phyloP scores from a whole-genome alignment of 2,888 invertebrate genomes.

The Pinctada fucata region DNA sequence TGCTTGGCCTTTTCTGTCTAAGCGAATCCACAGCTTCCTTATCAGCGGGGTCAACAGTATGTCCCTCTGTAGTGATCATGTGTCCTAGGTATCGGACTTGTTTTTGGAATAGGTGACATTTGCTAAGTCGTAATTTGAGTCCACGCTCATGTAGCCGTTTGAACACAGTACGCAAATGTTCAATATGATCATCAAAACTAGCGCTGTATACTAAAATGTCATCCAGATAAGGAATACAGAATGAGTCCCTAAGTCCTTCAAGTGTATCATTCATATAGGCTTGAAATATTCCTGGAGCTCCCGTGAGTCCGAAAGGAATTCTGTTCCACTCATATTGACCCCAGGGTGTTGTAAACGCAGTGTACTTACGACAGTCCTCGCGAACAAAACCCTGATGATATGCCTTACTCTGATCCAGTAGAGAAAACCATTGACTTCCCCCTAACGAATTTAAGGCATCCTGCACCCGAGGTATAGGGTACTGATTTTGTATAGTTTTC shows the following conservation, averaged over 20 bases:
- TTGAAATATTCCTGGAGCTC: conserved; percentile 42
- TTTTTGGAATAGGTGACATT: too few species aligned
- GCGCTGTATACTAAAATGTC: conserved; percentile 45
- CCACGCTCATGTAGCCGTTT: conserved; percentile 35
- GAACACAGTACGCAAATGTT: conserved; percentile 39
- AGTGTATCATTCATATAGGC: conserved; percentile 42
- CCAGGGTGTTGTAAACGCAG: conserved; percentile 51
- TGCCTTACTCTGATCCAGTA: conserved; percentile 47
- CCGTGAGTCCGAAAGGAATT: conserved; percentile 47
- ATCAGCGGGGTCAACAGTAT: conserved; percentile 42
- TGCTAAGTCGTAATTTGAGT: conserved; percentile 40
- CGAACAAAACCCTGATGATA: conserved; percentile 48
- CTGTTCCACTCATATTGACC: conserved; percentile 38
- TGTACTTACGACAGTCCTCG: conserved; percentile 31
- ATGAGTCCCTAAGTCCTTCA: conserved; percentile 33
- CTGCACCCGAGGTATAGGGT: conserved; percentile 48
- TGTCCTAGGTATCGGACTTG: conserved; percentile 48
- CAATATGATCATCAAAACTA: conserved; percentile 43
- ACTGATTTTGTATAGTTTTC: conserved; percentile 35
- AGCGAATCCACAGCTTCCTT: conserved; percentile 35
- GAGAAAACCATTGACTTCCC: conserved; percentile 41
- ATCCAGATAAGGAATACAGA: conserved; percentile 47
- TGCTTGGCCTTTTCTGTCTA: conserved; percentile 30
- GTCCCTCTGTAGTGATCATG: conserved; percentile 36
- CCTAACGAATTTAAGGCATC: conserved; percentile 41